Conservation (phyloP, 2,797 vertebrate species). For the Bradypus variegatus region DNA sequence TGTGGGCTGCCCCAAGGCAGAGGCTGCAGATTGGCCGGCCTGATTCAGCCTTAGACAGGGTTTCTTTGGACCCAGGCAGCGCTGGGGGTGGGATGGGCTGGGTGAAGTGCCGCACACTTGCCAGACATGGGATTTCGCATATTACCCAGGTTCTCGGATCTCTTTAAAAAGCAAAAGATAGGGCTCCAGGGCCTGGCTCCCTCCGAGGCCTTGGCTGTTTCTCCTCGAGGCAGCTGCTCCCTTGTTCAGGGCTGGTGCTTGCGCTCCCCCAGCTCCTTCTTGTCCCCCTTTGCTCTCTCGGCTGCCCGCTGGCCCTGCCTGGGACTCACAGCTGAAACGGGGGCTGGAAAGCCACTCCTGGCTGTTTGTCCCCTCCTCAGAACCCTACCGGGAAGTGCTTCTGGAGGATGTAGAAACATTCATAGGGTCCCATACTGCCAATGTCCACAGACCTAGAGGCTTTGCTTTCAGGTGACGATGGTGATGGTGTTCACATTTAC, state of each 20-base stretch:
- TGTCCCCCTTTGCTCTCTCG: not conserved
- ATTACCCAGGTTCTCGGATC: not conserved
- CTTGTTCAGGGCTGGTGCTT: not conserved
- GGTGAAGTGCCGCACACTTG: not conserved
- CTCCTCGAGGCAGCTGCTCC: not conserved
- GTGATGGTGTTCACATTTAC: not conserved
- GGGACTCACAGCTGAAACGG: too few relatives aligned
- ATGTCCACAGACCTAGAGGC: not conserved
- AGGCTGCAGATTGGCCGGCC: not conserved
- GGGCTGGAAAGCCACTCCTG: not conserved
- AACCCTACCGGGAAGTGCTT: not conserved
- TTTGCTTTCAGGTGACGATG: not conserved
- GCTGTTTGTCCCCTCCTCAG: not conserved
- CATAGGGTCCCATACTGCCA: not conserved
- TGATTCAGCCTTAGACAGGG: too few relatives aligned
- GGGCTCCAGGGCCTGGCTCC: not conserved
- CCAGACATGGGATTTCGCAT: too few relatives aligned
- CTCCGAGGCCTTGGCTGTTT: not conserved
- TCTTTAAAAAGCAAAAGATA: not conserved
- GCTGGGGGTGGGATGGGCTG: not conserved
- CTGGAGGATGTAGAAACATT: too few relatives aligned
- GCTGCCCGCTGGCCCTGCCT: too few relatives aligned
- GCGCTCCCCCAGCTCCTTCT: not conserved
- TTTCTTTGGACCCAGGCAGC: not conserved
- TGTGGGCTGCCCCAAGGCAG: not conserved